Percentiles rank a stretch among this genome's conserved stretches.
These are phyloP conservation scores for Catamblyrhynchus diadema DNA, from an alignment of 2,797 vertebrate genomes.

Conservation along the genomic window DNA sequence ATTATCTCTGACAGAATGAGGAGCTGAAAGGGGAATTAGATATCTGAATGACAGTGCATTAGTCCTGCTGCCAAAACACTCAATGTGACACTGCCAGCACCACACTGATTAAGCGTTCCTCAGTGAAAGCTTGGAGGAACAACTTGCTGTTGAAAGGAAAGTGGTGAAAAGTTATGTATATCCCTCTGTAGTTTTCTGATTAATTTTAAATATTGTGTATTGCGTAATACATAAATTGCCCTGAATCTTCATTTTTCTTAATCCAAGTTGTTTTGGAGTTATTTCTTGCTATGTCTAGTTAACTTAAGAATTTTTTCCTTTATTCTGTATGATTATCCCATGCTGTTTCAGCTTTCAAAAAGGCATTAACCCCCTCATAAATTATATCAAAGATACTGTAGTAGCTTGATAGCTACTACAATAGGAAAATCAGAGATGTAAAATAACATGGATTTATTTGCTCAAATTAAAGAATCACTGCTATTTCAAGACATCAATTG, in stretches of 20 bases:
- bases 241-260: background rate
- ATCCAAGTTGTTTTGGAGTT: background rate
- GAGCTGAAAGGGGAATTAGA: background rate
- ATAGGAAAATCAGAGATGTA: background rate
- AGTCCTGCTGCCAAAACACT: background rate
- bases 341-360: background rate
- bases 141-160: background rate
- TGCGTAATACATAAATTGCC: background rate
- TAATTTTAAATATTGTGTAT: background rate
- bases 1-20: background rate
- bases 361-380: background rate
- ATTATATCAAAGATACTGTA: background rate
- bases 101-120: background rate
- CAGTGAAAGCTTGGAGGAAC: background rate
- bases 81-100: background rate
- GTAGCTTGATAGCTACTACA: background rate
- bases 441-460: background rate
- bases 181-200: background rate
- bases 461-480: background rate
- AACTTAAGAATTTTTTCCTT: background rate
- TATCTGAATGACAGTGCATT: background rate
- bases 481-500: background rate
- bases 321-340: background rate
- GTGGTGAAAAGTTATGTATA: background rate
- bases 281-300: background rate